Conservation (phyloP, 2,113 vertebrate species). For the Urocolius indicus region DNA sequence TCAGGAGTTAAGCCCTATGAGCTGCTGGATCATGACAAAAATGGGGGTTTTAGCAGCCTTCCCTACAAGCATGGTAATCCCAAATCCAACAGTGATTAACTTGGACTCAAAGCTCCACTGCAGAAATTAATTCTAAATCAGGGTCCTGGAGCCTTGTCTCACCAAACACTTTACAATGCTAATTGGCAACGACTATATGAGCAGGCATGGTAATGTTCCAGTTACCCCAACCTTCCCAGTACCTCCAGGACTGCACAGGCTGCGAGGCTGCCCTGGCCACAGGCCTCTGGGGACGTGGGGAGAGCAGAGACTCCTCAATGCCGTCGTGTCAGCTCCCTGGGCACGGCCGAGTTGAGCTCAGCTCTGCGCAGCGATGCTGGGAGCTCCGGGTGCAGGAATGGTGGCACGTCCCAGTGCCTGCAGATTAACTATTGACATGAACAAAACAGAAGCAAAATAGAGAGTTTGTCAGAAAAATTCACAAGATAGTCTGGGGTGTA, state of each 20-base stretch:
- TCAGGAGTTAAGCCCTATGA: conserved; percentile 43
- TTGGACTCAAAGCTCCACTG: conserved; percentile 46
- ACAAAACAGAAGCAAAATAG: neutral
- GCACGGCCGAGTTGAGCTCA: neutral
- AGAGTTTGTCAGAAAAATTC: neutral
- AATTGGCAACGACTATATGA: neutral
- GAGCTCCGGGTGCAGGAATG: neutral
- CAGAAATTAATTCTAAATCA: conserved; percentile 59
- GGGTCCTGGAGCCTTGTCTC: conserved; percentile 33
- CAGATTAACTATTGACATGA: neutral
- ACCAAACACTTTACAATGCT: conserved; percentile 27
- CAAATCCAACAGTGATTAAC: conserved; percentile 64
- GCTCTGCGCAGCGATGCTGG: neutral
- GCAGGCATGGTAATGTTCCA: neutral
- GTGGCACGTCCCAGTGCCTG: too few species aligned
- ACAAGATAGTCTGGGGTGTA: too few species aligned
- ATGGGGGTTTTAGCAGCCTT: conserved; percentile 46
- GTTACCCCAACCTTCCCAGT: neutral
- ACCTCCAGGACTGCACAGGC: neutral
- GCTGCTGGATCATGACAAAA: conserved; percentile 57
- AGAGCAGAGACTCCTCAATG: neutral
- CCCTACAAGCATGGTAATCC: conserved; percentile 56
- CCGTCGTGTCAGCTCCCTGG: neutral
- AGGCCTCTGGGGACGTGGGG: rapidly evolving
- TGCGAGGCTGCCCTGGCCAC: neutral